Base-by-base conservation (phyloP, 2,797 vertebrate species). In the Arctocebus calabarensis region DNA sequence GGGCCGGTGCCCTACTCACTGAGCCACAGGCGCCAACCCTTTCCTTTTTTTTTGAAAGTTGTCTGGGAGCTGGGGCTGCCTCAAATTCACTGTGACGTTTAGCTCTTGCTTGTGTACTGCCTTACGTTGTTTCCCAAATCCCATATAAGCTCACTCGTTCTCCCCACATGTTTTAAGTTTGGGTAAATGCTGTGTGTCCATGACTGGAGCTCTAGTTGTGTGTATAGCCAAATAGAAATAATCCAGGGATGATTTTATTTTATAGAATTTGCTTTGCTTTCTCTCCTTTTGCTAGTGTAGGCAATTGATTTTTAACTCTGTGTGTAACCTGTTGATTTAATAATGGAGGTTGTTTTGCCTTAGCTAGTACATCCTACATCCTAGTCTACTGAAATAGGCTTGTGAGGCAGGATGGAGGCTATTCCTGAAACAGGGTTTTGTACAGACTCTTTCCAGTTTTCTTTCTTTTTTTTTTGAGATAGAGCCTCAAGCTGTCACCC, bases 221-320 rank as follows among this genome's bases (percentile, higher is more conserved):
- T 78, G 37, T 23, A 0, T 55, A 73, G 85, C 27, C 68, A 79
- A 45, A 61, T 7, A 94, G 59, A 71, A 77, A 52, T 85, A 43
- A 57, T 75, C 61, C 32, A 22, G 40, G 59, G 34, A 48, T 78
- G 40, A 81, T 73, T 89, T 88, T 61, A 40, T 91, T 83, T 79
- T n/a, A 43, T 57, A 52, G 81, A 59, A 68, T 79, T 71, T 37
- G 68, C 34, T 62, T 74, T 90, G 71, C 45, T 62, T 81, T n/a
- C 37, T 78, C 61, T 13, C 29, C 62, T 88, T 77, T 92, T 70
- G 68, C 90, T 83, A 59, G 29, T 84, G 29, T 90, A 22, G 23
- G 8, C 55, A 84, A 55, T 93, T 52, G 59, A 34, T 84, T 92
- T 90, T 45, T 88, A 92, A 5, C 40, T 40, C 82, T 61, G 77